Base-by-base conservation (phyloP, 2,797 vertebrate species). In the Channallabes apus region DNA sequence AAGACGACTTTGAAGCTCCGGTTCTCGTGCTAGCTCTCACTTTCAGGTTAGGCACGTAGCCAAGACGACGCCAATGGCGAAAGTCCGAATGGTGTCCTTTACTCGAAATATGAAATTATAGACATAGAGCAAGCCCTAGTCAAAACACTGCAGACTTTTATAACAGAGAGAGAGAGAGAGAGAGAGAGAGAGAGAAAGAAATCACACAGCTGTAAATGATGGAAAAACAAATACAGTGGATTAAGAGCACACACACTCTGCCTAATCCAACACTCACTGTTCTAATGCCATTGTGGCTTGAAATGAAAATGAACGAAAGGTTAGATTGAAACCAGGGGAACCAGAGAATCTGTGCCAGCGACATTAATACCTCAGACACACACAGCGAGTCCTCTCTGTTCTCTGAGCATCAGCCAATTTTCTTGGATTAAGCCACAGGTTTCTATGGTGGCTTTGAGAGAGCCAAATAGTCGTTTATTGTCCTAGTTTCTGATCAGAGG, bases 281-380 rank as follows among this genome's bases (percentile, higher is more conserved):
- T 88, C 80, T 91, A 90, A 91, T 91, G 91, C 93, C 93, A 89
- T 85, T 88, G 86, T 87, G 89, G 89, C 87, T 61, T 20, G 90
- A 86, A 89, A 89, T 17, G 15, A 92, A 93, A 90, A 90, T 0
- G 88, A 94, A 93, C 12, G 91, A 89, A 93, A 88, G 89, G 88
- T 86, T 91, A 82, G 76, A 82, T 14, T 15, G 62, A 81, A 81
- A 67, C 41, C 32, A 82, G 89, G 88, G 85, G 72, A 71, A 87
- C 29, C 41, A 35, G 82, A 90, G 91, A 94, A 93, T 87, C 90
- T 91, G 89, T 88, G 91, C 92, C 93, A 95, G 92, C 90, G 87
- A 73, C 84, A 84, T 89, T 87, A 88, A 90, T 87, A 88, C 85
- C 88, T 86, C 73, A 86, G 84, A 85, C 85, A 84, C 84, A 22